Percentiles rank a stretch among this genome's conserved stretches.
phyloP scores from a whole-genome alignment of 2,113 vertebrate genomes.

The Crotophaga sulcirostris region DNA sequence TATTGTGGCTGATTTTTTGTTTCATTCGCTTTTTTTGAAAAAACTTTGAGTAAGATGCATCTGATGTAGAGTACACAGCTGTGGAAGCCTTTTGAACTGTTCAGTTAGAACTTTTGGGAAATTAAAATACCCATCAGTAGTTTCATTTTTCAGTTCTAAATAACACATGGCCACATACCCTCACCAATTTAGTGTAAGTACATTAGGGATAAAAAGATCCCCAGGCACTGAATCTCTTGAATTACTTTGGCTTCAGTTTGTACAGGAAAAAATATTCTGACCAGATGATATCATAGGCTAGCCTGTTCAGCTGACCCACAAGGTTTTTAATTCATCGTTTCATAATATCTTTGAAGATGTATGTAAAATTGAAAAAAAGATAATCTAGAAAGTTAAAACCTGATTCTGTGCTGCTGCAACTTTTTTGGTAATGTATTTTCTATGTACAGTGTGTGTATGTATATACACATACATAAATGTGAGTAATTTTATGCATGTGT shows the following conservation, averaged over 20 bases:
- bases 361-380: neutral
- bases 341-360: neutral
- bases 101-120: neutral
- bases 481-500: neutral
- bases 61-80: neutral
- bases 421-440: neutral
- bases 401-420: neutral
- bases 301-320: neutral
- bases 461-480: too few relatives aligned
- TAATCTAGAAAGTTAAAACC: neutral
- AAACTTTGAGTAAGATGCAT: neutral
- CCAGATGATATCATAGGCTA: neutral
- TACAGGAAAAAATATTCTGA: neutral
- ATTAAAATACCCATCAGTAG: neutral
- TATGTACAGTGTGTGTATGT: rapidly evolving
- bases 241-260: neutral
- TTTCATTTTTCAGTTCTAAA: neutral
- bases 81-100: neutral
- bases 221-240: neutral
- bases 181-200: neutral
- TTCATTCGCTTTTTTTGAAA: neutral
- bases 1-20: neutral
- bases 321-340: neutral
- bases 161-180: neutral
- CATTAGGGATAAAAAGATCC: neutral